Conservation (phyloP, 2,888 invertebrate genomes). For the Omphaloscelis lunosa region DNA sequence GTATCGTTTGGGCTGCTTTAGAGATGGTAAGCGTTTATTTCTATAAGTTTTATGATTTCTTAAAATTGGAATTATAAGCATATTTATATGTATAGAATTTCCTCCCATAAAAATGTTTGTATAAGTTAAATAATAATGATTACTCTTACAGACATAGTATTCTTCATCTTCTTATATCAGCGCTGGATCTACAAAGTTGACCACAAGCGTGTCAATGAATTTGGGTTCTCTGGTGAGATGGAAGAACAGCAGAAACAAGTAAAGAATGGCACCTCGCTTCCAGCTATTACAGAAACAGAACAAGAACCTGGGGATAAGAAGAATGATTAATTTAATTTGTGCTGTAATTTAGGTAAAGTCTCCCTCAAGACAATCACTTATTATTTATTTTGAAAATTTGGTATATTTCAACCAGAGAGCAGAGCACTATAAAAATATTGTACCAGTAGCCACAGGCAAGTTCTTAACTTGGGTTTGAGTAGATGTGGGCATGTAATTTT, state of each 20-base stretch:
- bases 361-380: constrained; percentile 44
- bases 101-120: not conserved
- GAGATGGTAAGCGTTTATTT: constrained; percentile 93
- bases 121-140: constrained; percentile 16
- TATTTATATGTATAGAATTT: not conserved
- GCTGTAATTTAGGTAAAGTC: constrained; percentile 48
- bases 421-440: not conserved
- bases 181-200: constrained; percentile 99
- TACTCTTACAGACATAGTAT: constrained; percentile 96
- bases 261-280: constrained; percentile 74
- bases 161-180: constrained; percentile 99
- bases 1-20: constrained; percentile 99
- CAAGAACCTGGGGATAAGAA: constrained; percentile 83
- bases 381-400: constrained; percentile 43
- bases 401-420: constrained; percentile 14
- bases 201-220: constrained; percentile 98
- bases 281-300: constrained; percentile 81
- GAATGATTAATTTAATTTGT: constrained; percentile 81
- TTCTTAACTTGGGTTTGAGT: constrained; percentile 10
- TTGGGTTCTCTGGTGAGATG: constrained; percentile 99
- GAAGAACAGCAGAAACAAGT: constrained; percentile 89
- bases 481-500: not conserved
- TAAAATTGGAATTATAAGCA: not conserved
- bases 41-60: not conserved
- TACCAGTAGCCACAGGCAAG: not conserved